These are phyloP conservation scores for Coturnix japonica DNA, from an alignment of 2,113 vertebrate genomes.

Conservation along the genomic window DNA sequence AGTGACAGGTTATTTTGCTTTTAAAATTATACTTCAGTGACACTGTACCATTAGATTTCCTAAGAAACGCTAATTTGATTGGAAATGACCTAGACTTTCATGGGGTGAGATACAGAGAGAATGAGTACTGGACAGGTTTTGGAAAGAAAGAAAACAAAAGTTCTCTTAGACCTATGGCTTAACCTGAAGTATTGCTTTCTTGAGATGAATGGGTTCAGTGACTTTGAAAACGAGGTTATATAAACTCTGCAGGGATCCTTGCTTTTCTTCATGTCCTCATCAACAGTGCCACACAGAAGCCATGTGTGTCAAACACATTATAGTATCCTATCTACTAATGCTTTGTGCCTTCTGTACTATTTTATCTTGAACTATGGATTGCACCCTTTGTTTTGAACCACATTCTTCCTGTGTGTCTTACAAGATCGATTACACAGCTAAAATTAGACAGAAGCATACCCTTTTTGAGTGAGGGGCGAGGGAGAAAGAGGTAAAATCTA, in stretches of 20 bases:
- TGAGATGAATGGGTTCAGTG: not conserved
- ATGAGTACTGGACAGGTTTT: not conserved
- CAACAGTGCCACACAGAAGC: not conserved
- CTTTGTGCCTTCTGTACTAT: not conserved
- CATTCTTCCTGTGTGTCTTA: not conserved
- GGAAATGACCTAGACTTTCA: not conserved
- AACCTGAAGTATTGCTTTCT: accelerated
- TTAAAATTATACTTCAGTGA: not conserved
- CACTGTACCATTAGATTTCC: not conserved
- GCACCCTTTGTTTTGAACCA: not conserved
- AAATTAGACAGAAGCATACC: not conserved
- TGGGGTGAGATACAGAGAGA: accelerated
- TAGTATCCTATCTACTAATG: not conserved
- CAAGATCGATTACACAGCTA: not conserved
- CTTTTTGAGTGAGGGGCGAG: not conserved
- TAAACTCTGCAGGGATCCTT: not conserved
- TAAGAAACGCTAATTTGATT: not conserved
- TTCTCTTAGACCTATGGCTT: not conserved
- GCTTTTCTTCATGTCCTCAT: not conserved
- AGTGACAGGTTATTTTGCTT: not conserved
- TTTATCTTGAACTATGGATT: not conserved
- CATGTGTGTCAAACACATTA: not conserved
- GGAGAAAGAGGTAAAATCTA: not conserved
- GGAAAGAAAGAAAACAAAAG: not conserved
- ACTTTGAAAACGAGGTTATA: constrained; percentile 8